Evolutionary conservation across 2,113 vertebrate genomes (phyloP), one percentile per base, ranked within the genome.

Genomic region (Atherinomorus stipes): DNA sequence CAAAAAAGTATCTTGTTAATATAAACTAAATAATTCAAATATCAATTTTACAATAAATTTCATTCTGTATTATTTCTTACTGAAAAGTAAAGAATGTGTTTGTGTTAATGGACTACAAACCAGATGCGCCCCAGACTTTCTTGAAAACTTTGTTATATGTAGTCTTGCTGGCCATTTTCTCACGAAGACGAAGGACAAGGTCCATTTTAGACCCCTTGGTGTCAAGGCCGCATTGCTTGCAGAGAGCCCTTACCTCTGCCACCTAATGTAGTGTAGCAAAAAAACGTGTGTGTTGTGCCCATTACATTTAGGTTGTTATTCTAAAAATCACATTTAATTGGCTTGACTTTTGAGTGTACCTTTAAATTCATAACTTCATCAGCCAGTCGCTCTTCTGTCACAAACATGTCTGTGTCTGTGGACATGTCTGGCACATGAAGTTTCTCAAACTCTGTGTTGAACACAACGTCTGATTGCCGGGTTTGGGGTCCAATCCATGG

Each of bases 201-300:
- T 61, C 40, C 59, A 61, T 18, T 21, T 61, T 61, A 15, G 59
- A 61, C 13, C 59, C 59, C 45, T 21, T 61, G 40, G 13, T 26
- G 38, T 61, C 59, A n/a, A 61, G 1, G 1, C 59, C 22, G 25
- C 59, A 61, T 21, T 61, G 22, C 3, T 25, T 44, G 38, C 59
- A 61, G 4, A 61, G 59, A 19, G 1, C 21, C 8, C 38, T 45
- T 2, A 61, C 22, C 23, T 61, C 59, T 11, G 21, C n/a, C 18
- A 51, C 21, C 49, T 51, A 21, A 22, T 7, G n/a, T 51, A 4
- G 10, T 22, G 11, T 26, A 23, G 16, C 15, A 59, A 19, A n/a
- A n/a, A n/a, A n/a, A n/a, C n/a, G n/a, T n/a, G n/a, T n/a, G n/a
- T n/a, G n/a, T n/a, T n/a, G n/a, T n/a, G n/a, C n/a, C n/a, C n/a